Evolutionary conservation across 2,797 vertebrate species (phyloP).

Genomic region (Alcedo quadribrachys): DNA sequence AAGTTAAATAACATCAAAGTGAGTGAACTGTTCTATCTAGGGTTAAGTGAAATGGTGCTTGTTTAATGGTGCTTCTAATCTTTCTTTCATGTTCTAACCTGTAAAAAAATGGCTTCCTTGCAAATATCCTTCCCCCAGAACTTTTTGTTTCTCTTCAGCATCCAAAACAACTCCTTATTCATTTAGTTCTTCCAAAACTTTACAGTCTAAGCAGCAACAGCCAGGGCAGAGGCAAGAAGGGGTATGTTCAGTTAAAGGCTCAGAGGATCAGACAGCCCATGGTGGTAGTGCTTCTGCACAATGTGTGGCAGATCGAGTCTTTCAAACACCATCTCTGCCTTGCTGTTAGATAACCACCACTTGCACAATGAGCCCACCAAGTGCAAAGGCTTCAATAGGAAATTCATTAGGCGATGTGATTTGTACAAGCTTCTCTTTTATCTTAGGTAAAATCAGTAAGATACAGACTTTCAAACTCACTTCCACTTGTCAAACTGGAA

Average conservation of each 20-base stretch:
- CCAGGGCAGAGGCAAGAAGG: too few species aligned
- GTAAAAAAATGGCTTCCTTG: too few species aligned
- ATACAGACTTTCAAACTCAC: not conserved
- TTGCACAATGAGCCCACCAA: not conserved
- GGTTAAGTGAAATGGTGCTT: not conserved
- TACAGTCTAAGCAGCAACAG: too few species aligned
- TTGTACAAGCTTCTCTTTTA: not conserved
- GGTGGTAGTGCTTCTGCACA: too few species aligned
- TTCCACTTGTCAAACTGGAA: constrained; percentile 2
- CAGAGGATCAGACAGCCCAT: too few species aligned
- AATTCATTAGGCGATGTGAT: not conserved
- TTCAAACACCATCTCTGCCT: not conserved
- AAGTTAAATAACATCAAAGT: not conserved
- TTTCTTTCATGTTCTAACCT: not conserved
- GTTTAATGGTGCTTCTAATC: not conserved
- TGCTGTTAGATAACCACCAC: not conserved
- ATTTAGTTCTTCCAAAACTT: too few species aligned
- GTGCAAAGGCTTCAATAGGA: not conserved
- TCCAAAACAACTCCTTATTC: too few species aligned
- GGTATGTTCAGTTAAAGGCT: too few species aligned
- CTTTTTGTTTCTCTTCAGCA: too few species aligned
- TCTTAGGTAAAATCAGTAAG: not conserved
- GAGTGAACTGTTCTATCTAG: not conserved
- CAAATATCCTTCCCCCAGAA: too few species aligned
- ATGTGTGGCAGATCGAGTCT: not conserved